A percentile compares a stretch with the other conserved stretches of the same genome.
Conservation (phyloP, 1,140 invertebrate genomes). For the Drosophila arawakana region DNA sequence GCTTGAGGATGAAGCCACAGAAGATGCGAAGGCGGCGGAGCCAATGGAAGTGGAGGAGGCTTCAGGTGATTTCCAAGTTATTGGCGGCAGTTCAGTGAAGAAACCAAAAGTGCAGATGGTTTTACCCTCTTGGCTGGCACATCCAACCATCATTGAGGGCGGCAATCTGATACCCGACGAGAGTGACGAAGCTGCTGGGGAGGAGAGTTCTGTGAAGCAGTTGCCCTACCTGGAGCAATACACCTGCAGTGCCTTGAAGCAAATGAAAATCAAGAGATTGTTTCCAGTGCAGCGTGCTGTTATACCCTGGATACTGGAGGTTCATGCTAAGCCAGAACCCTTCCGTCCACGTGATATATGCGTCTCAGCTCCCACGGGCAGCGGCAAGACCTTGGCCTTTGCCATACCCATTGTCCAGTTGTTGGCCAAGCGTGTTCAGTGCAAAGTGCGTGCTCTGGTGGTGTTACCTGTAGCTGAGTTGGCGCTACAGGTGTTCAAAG, state of each 20-base stretch:
- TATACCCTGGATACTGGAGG: constrained; percentile 92
- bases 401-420: constrained; percentile 95
- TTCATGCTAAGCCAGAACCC: constrained; percentile 86
- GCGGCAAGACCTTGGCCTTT: constrained; percentile 98
- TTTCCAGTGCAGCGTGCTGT: constrained; percentile 95
- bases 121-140: constrained; percentile 93
- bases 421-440: constrained; percentile 81
- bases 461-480: constrained; percentile 97
- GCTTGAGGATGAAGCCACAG: neutral
- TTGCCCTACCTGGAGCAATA: constrained; percentile 70
- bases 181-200: constrained; percentile 87
- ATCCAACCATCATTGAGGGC: constrained; percentile 90
- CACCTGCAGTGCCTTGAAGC: constrained; percentile 88
- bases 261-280: constrained; percentile 91
- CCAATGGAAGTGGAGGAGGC: constrained; percentile 12
- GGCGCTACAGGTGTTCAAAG: constrained; percentile 94
- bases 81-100: constrained; percentile 85
- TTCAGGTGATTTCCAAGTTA: constrained; percentile 85
- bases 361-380: constrained; percentile 98
- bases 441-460: constrained; percentile 92
- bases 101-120: constrained; percentile 88
- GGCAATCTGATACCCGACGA: constrained; percentile 87
- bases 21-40: neutral
- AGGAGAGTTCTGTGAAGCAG: constrained; percentile 86
- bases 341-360: constrained; percentile 95